phyloP scores from a whole-genome alignment of 2,113 vertebrate species.

The Monopterus albus region DNA sequence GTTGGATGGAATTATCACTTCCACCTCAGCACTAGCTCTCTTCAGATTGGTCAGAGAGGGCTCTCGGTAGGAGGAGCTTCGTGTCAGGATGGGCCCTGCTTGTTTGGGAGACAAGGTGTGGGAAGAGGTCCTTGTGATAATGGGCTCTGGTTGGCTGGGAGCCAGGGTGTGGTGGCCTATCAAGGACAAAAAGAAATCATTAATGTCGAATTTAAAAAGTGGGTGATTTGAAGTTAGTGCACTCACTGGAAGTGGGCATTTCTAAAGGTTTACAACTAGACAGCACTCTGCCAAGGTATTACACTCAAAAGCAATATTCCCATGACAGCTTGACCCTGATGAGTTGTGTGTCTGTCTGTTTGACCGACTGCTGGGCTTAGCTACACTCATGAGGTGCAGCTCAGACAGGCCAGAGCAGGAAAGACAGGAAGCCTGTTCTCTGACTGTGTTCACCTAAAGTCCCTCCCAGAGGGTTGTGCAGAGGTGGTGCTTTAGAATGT shows the following conservation, averaged over 20 bases:
- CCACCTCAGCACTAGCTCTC: constrained; percentile 93
- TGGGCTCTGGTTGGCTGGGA: constrained; percentile 83
- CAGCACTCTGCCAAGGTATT: no score
- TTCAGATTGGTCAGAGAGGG: constrained; percentile 85
- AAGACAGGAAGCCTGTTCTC: no score
- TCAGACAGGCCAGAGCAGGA: no score
- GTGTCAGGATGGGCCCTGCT: constrained; percentile 72
- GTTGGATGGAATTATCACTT: constrained; percentile 92
- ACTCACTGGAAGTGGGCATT: neutral
- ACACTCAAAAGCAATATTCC: no score
- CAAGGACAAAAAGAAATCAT: neutral
- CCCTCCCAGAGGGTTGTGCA: no score
- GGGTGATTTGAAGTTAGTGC: neutral
- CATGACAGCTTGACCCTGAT: no score
- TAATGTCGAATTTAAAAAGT: neutral
- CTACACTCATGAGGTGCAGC: no score
- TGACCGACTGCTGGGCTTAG: no score
- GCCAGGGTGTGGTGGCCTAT: constrained; percentile 80
- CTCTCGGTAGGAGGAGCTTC: constrained; percentile 87
- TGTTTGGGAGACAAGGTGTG: constrained; percentile 62
- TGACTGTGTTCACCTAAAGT: no score
- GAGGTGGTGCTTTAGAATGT: no score
- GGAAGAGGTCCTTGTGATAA: constrained; percentile 77
- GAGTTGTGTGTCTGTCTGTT: no score
- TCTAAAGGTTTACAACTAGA: neutral